Base-by-base conservation (phyloP, 2,113 vertebrate genomes). In the Polypterus bichir region DNA sequence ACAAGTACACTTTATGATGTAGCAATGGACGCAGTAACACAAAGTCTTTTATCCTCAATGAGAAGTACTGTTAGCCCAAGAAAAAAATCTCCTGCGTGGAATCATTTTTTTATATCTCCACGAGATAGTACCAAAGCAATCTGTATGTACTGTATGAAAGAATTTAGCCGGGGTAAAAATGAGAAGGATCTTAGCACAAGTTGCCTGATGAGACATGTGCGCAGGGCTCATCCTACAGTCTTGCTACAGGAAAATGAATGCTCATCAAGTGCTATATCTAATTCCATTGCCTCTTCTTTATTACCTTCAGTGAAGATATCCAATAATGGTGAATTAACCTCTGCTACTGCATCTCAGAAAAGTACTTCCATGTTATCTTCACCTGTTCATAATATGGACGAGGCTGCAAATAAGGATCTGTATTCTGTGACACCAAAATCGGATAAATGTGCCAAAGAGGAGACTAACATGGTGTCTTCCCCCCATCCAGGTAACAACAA, bases 91-190 rank as follows among this genome's bases (percentile, higher is more conserved):
- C 94, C 93, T 9, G 95, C 93, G n/a, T 97, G 95, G 95, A 94
- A 93, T 70, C 95, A 98, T 69, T 98, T 98, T 72, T 97, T 92
- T 76, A 98, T 97, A 83, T 98, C 95, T 5, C 95, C 94, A 44
- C 88, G 92, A 69, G 94, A 97, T 76, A 90, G 88, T 77, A 98
- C 94, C 70, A 98, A 98, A 85, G 94, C 95, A 71, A 89, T 98
- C 77, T 98, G 95, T 77, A 92, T 91, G 77, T 98, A 97, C 85
- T 98, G 95, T 79, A 92, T 97, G 92, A 97, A 96, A 80, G 95
- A 97, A 75, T 98, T 98, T 62, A 98, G 94, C 68, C 80, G 94
- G 27, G 95, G 95, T 49, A 97, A 98, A 77, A 98, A 97, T 7
- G 95, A 98, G 74, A 98, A 97, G 77, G 95, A 98, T 77, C 74